Percentiles rank a stretch among this genome's conserved stretches.
Conservation (phyloP, 2,113 vertebrate species). For the Cololabis saira region DNA sequence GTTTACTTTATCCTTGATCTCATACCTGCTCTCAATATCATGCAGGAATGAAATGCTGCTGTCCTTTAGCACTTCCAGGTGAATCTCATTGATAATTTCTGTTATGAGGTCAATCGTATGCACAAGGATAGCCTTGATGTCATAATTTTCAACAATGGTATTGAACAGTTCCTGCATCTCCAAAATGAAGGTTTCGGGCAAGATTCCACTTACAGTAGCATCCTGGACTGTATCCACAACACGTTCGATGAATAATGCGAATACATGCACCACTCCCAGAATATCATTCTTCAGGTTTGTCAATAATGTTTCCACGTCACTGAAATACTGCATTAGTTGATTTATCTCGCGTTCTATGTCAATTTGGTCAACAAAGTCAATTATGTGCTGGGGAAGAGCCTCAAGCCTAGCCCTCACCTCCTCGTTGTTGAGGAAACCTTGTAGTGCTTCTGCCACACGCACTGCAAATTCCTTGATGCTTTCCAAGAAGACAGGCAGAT, state of each 20-base stretch:
- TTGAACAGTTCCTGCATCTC: conserved; percentile 79
- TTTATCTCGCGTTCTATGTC: conserved; percentile 79
- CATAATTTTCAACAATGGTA: conserved; percentile 77
- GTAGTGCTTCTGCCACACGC: conserved; percentile 75
- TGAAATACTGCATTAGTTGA: conserved; percentile 80
- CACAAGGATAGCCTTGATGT: conserved; percentile 75
- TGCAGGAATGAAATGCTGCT: conserved; percentile 80
- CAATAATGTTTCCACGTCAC: conserved; percentile 81
- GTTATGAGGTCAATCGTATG: conserved; percentile 76
- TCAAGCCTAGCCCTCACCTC: conserved; percentile 78
- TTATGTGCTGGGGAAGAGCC: conserved; percentile 78
- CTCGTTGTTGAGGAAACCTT: conserved; percentile 77
- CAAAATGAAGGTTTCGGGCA: conserved; percentile 79
- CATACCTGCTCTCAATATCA: conserved; percentile 81
- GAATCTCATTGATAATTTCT: conserved; percentile 70
- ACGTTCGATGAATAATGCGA: conserved; percentile 72
- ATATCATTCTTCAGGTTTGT: conserved; percentile 68
- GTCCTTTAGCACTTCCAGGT: conserved; percentile 78
- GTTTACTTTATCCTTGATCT: conserved; percentile 76
- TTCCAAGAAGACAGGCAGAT: conserved; percentile 84
- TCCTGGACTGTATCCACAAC: conserved; percentile 78
- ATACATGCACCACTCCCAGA: conserved; percentile 68
- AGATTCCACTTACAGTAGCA: conserved; percentile 65
- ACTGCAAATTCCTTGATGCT: conserved; percentile 77
- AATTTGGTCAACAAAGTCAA: conserved; percentile 80